These are phyloP conservation scores for Charina bottae DNA, from an alignment of 2,113 vertebrate species.

Conservation along the genomic window DNA sequence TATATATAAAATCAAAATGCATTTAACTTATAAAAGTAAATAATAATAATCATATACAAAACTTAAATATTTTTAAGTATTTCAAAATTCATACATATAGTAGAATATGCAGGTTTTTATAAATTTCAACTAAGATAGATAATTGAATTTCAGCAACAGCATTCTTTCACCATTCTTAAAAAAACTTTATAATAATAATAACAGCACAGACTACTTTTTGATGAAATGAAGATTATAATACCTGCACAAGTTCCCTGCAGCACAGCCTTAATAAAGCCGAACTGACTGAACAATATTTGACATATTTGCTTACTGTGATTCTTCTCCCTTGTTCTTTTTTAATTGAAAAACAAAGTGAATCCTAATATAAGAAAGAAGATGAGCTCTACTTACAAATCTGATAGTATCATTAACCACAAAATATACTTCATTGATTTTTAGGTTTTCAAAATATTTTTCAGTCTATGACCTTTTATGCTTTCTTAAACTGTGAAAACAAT, in stretches of 20 bases:
- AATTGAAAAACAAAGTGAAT: constrained; percentile 41
- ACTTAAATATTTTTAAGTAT: neutral
- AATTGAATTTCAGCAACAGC: no score
- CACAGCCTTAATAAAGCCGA: constrained; percentile 33
- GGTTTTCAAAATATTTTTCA: neutral
- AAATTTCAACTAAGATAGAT: neutral
- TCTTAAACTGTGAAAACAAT: rapidly evolving
- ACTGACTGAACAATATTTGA: constrained; percentile 40
- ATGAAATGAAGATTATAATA: constrained; percentile 35
- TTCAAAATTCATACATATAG: neutral
- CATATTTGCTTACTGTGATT: constrained; percentile 56
- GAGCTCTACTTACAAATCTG: neutral
- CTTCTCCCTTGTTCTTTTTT: constrained; percentile 27
- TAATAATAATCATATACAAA: neutral
- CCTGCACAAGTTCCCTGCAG: constrained; percentile 30
- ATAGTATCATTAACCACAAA: constrained; percentile 4
- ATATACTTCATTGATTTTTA: neutral
- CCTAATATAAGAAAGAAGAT: constrained; percentile 43
- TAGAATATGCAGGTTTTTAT: neutral
- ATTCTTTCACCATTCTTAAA: neutral
- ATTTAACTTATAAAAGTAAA: neutral
- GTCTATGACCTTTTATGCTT: neutral
- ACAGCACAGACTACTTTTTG: constrained; percentile 30
- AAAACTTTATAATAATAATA: constrained; percentile 26
- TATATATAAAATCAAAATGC: neutral